Evolutionary conservation across 1,140 invertebrate species (phyloP), one percentile per base, ranked within the genome.

Genomic region (Octopus bimaculoides): DNA sequence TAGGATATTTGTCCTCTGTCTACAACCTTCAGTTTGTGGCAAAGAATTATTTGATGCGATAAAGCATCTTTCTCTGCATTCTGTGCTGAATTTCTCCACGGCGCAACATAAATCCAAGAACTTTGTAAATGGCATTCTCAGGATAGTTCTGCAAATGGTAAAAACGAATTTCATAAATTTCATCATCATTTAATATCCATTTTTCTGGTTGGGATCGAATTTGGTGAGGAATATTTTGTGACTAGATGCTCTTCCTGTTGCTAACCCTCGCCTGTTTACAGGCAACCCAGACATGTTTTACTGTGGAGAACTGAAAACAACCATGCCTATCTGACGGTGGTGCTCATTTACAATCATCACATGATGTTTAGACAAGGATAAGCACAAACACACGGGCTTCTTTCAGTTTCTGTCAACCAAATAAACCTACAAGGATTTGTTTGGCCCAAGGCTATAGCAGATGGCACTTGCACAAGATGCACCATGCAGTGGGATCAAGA

Each of bases 61-160:
- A 99, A 4, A 99, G 92, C 95, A 99, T 96, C 92, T 98, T 99
- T 78, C 97, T 93, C 89, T 99, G 98, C 92, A 97, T 94, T 76
- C 97, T 92, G 91, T 99, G 95, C 85, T 99, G 97, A 66, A 99
- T 90, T 89, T 99, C 97, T 7, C 97, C 98, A 77, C 97, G 92
- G 56, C 97, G 92, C 81, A 99, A 95, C 96, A 99, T 97, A 7
- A 95, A 94, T 81, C 96, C 93, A 84, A 99, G 93, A 41, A 99
- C 97, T 91, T 97, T 98, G 53, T 93, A 89, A 79, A 99, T 93
- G 0, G 94, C 92, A 78, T 93, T 91, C 90, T 99, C 97, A 1
- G 95, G 94, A 89, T 97, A 99, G 91, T 97, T 97, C 92, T 94
- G 87, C 80, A 90, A 89, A 80, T 82, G 78, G 53, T n/a, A 80